A percentile compares a stretch with the other conserved stretches of the same genome.
These are phyloP conservation scores for Apodemus sylvaticus DNA, from an alignment of 2,113 vertebrate species.

Conservation along the genomic window DNA sequence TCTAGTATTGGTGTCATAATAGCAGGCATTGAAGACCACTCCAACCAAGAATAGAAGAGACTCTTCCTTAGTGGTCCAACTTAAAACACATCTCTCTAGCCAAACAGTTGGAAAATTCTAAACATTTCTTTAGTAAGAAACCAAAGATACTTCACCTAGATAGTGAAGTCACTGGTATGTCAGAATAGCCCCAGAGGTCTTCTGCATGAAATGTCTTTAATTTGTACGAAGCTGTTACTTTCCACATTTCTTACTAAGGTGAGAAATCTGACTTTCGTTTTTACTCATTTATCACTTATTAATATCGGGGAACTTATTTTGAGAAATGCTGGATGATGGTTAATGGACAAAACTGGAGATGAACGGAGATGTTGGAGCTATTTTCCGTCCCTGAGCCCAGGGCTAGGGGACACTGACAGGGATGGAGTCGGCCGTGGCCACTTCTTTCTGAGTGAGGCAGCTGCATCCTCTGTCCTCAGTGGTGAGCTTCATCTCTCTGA, in stretches of 20 bases:
- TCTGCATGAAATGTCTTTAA: background rate
- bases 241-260: background rate
- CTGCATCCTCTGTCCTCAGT: background rate
- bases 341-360: slow-evolving; percentile 11
- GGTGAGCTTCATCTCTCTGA: background rate
- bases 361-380: slow-evolving; percentile 30
- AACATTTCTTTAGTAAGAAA: background rate
- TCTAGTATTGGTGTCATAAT: background rate
- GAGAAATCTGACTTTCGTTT: background rate
- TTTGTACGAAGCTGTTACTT: slow-evolving; percentile 5
- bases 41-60: background rate
- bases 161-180: background rate
- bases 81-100: background rate
- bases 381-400: background rate
- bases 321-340: background rate
- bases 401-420: background rate
- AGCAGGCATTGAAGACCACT: background rate
- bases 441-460: background rate
- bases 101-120: slow-evolving; percentile 22
- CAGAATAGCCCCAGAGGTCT: background rate
- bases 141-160: background rate
- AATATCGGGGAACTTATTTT: background rate
- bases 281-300: slow-evolving; percentile 8
- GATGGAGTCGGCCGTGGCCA: background rate
- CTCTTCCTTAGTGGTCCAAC: background rate